Conservation (phyloP, 2,797 vertebrate genomes). For the Miichthys miiuy region DNA sequence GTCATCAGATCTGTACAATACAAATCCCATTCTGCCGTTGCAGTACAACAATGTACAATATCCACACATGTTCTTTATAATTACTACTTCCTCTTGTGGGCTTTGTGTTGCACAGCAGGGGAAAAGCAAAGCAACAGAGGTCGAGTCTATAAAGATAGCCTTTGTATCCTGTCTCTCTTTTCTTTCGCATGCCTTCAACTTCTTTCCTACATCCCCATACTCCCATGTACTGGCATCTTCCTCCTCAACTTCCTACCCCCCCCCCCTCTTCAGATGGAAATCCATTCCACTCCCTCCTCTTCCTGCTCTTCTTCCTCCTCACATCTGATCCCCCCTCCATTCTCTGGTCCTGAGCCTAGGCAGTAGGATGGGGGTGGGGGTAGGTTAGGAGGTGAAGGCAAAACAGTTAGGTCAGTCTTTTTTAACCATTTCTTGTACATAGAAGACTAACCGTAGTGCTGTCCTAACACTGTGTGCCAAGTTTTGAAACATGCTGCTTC, state of each 20-base stretch:
- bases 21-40: conserved; percentile 53
- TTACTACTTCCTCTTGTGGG: conserved; percentile 49
- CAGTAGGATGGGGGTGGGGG: conserved; percentile 71
- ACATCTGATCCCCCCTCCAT: conserved; percentile 67
- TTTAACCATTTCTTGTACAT: conserved; percentile 50
- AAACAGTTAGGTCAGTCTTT: conserved; percentile 72
- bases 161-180: conserved; percentile 83
- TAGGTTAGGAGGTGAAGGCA: conserved; percentile 60
- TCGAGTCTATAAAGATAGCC: conserved; percentile 75
- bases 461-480: conserved; percentile 67
- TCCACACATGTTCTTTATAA: conserved; percentile 36
- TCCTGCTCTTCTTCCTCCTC: conserved; percentile 79
- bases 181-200: conserved; percentile 74
- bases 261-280: conserved; percentile 75
- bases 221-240: conserved; percentile 59
- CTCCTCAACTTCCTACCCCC: conserved; percentile 38
- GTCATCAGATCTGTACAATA: conserved; percentile 52
- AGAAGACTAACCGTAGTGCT: conserved; percentile 48
- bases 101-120: conserved; percentile 66
- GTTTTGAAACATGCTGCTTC: conserved; percentile 50
- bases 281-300: conserved; percentile 76
- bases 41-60: conserved; percentile 50
- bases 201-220: conserved; percentile 63
- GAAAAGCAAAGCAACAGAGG: conserved; percentile 42
- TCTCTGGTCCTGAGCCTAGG: conserved; percentile 76